These are phyloP conservation scores for Andrena camellia DNA, from an alignment of 2,888 invertebrate species.

Conservation along the genomic window DNA sequence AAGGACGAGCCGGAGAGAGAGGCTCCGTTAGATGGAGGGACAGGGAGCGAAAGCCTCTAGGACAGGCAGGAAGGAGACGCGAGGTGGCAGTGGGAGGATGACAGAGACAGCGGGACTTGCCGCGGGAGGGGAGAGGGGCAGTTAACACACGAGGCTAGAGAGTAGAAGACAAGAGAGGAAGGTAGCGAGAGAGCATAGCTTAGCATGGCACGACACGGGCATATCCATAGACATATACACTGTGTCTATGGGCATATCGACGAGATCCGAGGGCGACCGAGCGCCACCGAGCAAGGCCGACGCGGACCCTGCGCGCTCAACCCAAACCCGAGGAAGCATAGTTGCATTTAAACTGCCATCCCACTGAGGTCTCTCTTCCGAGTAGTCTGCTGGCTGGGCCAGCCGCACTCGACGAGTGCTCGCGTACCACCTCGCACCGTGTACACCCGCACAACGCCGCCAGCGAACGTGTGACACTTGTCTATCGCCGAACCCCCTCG, in stretches of 20 bases:
- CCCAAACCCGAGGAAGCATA: constrained; percentile 80
- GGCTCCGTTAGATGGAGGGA: neutral
- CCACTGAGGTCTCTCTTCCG: constrained; percentile 76
- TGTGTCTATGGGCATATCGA: constrained; percentile 83
- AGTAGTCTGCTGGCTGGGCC: constrained; percentile 69
- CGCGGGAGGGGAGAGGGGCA: constrained; percentile 5
- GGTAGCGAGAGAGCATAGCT: constrained; percentile 62
- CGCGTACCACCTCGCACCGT: constrained; percentile 27
- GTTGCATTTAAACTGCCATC: constrained; percentile 83
- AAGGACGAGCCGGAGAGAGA: constrained; percentile 15
- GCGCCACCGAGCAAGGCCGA: constrained; percentile 75
- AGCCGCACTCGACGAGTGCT: constrained; percentile 54
- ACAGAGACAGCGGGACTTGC: neutral
- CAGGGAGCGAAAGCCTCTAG: neutral
- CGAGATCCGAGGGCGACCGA: constrained; percentile 80
- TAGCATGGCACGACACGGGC: constrained; percentile 71
- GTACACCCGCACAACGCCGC: constrained; percentile 35
- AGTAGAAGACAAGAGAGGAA: constrained; percentile 40
- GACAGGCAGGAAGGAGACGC: constrained; percentile 13
- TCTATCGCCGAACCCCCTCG: constrained; percentile 5
- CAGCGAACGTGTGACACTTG: constrained; percentile 44
- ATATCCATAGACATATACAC: constrained; percentile 79
- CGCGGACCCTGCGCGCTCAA: constrained; percentile 79
- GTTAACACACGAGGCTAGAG: constrained; percentile 41
- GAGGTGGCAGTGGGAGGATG: neutral